Conservation (phyloP, 2,797 vertebrate species). For the Mastacembelus armatus region DNA sequence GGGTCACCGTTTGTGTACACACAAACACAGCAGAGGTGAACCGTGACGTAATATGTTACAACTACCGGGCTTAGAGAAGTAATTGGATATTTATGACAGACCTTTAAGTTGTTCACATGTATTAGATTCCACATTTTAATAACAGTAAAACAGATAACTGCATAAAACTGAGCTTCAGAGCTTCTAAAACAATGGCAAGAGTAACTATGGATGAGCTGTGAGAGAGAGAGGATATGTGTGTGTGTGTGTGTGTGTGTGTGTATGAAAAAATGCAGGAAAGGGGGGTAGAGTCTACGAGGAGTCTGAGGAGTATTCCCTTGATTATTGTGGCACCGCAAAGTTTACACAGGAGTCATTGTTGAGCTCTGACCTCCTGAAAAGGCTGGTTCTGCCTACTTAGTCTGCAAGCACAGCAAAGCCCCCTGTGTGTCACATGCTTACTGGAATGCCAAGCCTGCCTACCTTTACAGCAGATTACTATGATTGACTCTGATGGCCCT, state of each 20-base stretch:
- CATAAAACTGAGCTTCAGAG: not conserved
- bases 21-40: conserved; percentile 84
- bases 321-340: conserved; percentile 82
- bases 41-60: conserved; percentile 71
- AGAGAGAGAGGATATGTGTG: too few species aligned
- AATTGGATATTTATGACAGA: conserved; percentile 14
- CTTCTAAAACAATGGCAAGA: not conserved
- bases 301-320: conserved; percentile 73
- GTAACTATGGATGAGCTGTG: conserved; percentile 21
- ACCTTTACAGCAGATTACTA: conserved; percentile 84
- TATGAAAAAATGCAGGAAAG: conserved; percentile 19
- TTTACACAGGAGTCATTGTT: conserved; percentile 85
- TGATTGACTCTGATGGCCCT: conserved; percentile 81
- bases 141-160: not conserved
- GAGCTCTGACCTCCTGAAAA: conserved; percentile 81
- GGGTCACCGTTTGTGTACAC: conserved; percentile 87
- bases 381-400: conserved; percentile 78
- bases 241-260: conserved; percentile 8
- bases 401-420: conserved; percentile 70
- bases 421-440: conserved; percentile 77
- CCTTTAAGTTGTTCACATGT: conserved; percentile 15
- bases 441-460: conserved; percentile 83
- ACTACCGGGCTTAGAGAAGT: conserved; percentile 29
- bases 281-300: conserved; percentile 21
- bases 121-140: conserved; percentile 7